Base-by-base conservation (phyloP, 2,113 vertebrate species). In the Clupea harengus region DNA sequence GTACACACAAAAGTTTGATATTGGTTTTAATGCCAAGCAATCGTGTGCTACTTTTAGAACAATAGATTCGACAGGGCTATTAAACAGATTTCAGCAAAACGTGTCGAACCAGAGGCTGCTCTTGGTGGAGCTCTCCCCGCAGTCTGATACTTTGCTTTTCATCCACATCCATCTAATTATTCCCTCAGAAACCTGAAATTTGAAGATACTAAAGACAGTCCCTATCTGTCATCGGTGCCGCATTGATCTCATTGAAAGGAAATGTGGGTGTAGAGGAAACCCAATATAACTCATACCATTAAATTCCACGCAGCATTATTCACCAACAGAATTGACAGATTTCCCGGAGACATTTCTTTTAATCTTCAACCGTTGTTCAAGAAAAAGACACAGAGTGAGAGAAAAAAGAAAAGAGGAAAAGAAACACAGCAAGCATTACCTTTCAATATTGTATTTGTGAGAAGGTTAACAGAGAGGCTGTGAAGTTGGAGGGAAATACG, bases 161-260 rank as follows among this genome's bases (percentile, higher is more conserved):
- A 94, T 95, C 94, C 94, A 32, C 28, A 94, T 92, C 93, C 92
- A 91, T 95, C 93, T 96, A 96, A 96, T 96, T 96, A 95, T 95
- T 96, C 95, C 95, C 95, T 94, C 89, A 94, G 95, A 96, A 96
- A 96, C 94, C 94, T 91, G 92, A 94, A 95, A 94, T 95, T 94
- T 94, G 92, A 95, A 95, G 92, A 95, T 94, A 93, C 94, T 95
- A 95, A 95, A 94, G 94, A 94, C 92, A 93, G 93, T 95, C 93
- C 93, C 93, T 94, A 94, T 95, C 94, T 95, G 95, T 94, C 92
- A 94, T 92, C 86, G 92, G 92, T 90, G 10, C 89, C 54, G 88
- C 94, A 95, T 94, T 95, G 95, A 96, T 95, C 93, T 95, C 92
- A 94, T 94, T 91, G 95, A 95, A 93, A 94, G 94, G 93, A 94